phyloP scores from a whole-genome alignment of 2,888 invertebrate genomes.

The Tetropium fuscum region DNA sequence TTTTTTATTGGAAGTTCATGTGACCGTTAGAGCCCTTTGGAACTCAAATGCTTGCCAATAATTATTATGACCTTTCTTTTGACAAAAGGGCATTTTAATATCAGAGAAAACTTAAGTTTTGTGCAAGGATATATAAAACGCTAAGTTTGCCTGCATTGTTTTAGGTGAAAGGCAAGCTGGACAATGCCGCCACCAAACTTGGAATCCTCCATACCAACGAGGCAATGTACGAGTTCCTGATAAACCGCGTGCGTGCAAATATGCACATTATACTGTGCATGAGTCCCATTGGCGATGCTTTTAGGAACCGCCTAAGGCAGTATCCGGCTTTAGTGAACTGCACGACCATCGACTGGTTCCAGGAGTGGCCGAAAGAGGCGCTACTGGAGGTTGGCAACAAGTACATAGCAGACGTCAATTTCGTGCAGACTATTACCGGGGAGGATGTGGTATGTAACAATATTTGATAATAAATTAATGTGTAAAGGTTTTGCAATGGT shows the following conservation, averaged over 20 bases:
- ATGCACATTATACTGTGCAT: constrained; percentile 87
- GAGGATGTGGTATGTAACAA: constrained; percentile 66
- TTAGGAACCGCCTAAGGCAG: constrained; percentile 86
- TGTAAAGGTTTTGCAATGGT: background rate
- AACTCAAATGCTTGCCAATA: no score
- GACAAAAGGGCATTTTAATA: no score
- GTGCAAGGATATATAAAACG: no score
- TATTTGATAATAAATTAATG: background rate
- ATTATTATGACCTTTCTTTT: no score
- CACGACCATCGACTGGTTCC: constrained; percentile 92
- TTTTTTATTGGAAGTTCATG: no score
- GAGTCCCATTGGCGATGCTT: constrained; percentile 89
- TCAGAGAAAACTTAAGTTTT: no score
- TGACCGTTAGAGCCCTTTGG: no score
- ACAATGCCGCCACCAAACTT: constrained; percentile 70
- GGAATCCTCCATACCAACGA: constrained; percentile 75
- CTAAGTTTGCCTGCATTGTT: no score
- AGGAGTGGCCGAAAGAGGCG: constrained; percentile 90
- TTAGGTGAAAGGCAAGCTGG: constrained; percentile 73
- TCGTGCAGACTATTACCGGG: constrained; percentile 78
- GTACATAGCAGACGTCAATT: constrained; percentile 79
- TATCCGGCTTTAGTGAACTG: constrained; percentile 90
- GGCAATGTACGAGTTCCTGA: constrained; percentile 79
- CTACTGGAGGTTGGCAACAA: constrained; percentile 90
- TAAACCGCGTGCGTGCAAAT: constrained; percentile 80